Conservation (phyloP, 1,140 invertebrate genomes). For the Heliconius nattereri region DNA sequence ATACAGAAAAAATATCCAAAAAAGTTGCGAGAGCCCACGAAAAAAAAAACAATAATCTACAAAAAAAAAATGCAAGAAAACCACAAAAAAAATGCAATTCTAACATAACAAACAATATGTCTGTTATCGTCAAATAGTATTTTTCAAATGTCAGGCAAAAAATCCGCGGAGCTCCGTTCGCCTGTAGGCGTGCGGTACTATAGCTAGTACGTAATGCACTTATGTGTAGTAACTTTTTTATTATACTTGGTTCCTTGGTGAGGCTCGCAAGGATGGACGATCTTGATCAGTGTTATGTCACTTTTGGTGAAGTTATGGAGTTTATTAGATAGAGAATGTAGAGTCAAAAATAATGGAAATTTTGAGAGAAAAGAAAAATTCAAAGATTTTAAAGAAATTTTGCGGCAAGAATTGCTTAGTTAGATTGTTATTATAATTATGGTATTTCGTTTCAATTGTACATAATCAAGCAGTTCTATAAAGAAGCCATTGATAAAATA, state of each 20-base stretch:
- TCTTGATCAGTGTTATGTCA: conserved; percentile 55
- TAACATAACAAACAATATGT: conserved; percentile 48
- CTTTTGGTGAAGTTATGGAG: neutral
- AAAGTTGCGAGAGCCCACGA: conserved; percentile 49
- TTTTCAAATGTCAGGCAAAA: conserved; percentile 79
- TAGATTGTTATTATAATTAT: too few species aligned
- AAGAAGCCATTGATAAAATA: too few species aligned
- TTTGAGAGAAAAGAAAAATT: too few species aligned
- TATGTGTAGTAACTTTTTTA: conserved; percentile 80
- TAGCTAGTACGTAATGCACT: conserved; percentile 77
- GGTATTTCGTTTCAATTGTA: too few species aligned
- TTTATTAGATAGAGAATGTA: too few species aligned
- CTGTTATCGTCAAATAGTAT: conserved; percentile 78
- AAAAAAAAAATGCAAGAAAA: conserved; percentile 30
- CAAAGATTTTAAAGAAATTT: too few species aligned
- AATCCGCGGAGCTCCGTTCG: conserved; percentile 66
- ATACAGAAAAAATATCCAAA: conserved; percentile 42
- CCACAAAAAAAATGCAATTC: conserved; percentile 29
- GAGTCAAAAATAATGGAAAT: too few species aligned
- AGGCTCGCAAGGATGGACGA: conserved; percentile 53
- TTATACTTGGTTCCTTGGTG: conserved; percentile 76
- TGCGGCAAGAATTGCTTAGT: too few species aligned
- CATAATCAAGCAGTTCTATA: too few species aligned
- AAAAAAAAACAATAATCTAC: conserved; percentile 36
- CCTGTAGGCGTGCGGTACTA: conserved; percentile 75